Conservation (phyloP, 2,113 vertebrate species). For the Mixornis gularis region DNA sequence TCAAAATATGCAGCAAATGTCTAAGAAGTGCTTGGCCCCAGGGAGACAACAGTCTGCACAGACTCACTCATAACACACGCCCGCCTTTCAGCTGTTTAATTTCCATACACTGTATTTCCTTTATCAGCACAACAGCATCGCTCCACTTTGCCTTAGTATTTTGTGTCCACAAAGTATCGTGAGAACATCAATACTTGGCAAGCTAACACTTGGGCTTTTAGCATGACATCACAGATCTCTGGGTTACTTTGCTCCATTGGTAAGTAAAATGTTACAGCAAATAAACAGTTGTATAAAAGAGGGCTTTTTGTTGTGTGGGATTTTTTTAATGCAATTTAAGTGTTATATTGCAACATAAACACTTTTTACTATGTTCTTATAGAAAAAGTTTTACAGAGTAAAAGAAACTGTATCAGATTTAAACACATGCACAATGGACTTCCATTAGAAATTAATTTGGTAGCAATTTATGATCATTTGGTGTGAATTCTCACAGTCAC, state of each 20-base stretch:
- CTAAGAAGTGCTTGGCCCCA: background rate
- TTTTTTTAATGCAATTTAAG: background rate
- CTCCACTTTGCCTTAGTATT: constrained; percentile 1
- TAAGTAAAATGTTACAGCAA: constrained; percentile 27
- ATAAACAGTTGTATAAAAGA: background rate
- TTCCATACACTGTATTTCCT: constrained; percentile 1
- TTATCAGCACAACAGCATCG: constrained; percentile 11
- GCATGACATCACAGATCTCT: background rate
- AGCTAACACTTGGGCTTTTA: background rate
- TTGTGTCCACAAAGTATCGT: constrained; percentile 20
- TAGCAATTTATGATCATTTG: background rate
- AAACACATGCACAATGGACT: background rate
- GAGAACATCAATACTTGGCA: constrained; percentile 54
- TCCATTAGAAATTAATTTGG: constrained; percentile 1
- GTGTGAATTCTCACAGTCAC: background rate
- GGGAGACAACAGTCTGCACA: constrained; percentile 12
- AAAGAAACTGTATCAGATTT: background rate
- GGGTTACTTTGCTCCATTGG: background rate
- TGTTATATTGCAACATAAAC: background rate
- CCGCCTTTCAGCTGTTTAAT: constrained; percentile 22
- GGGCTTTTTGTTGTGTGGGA: background rate
- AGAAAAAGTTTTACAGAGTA: background rate
- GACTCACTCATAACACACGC: background rate
- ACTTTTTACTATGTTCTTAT: constrained; percentile 5
- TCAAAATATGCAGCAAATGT: constrained; percentile 35